These are phyloP conservation scores for Sebastes cheni DNA, from an alignment of 2,797 vertebrate genomes.

Conservation along the genomic window DNA sequence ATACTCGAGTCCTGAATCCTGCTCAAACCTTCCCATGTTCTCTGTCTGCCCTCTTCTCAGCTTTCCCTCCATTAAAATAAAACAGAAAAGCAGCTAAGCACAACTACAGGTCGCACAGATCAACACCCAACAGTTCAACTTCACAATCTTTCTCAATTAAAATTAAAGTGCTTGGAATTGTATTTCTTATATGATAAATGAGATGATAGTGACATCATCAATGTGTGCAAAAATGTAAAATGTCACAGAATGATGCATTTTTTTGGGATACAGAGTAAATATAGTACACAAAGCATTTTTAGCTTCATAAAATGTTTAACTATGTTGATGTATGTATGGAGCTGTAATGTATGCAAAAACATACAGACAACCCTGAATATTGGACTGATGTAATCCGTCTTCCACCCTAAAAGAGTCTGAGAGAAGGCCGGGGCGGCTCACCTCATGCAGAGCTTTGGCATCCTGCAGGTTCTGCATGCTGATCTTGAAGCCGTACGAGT, in stretches of 20 bases:
- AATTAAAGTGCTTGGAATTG: neutral
- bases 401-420: neutral
- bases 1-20: neutral
- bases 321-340: too few species aligned
- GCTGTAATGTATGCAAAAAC: too few species aligned
- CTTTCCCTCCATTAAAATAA: neutral
- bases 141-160: neutral
- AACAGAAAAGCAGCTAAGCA: neutral
- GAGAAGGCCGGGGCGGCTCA: conserved; percentile 64
- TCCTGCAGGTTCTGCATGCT: conserved; percentile 97
- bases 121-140: neutral
- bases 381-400: too few species aligned
- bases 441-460: conserved; percentile 98
- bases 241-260: too few species aligned
- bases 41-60: neutral
- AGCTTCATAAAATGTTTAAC: too few species aligned
- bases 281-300: too few species aligned
- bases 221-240: too few species aligned
- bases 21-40: neutral
- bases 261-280: too few species aligned
- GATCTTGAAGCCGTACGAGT: conserved; percentile 97
- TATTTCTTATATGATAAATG: neutral
- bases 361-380: too few species aligned
- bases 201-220: too few species aligned
- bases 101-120: neutral